These are phyloP conservation scores for Chloebia gouldiae DNA, from an alignment of 2,113 vertebrate species.

Conservation along the genomic window DNA sequence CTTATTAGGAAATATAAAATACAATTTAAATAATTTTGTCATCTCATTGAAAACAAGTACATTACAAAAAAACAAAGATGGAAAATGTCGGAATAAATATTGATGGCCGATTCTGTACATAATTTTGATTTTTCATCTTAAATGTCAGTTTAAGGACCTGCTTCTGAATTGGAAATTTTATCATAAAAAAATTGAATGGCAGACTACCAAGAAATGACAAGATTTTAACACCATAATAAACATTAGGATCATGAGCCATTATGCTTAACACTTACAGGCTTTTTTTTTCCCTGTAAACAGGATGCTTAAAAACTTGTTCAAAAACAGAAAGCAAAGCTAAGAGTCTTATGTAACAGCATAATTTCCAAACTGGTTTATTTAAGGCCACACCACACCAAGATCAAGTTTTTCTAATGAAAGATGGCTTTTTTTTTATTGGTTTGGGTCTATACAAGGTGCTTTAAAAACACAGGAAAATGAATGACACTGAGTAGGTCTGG, in stretches of 20 bases:
- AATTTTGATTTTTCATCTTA: background rate
- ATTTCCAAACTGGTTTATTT: background rate
- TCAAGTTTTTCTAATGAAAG: background rate
- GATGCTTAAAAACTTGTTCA: slow-evolving; percentile 2
- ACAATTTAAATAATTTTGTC: background rate
- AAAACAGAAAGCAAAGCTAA: slow-evolving; percentile 9
- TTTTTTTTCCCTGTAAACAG: background rate
- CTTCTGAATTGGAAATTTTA: background rate
- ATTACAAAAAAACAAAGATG: background rate
- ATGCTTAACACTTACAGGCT: background rate
- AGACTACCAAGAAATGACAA: background rate
- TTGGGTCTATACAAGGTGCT: background rate
- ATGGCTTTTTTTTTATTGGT: background rate
- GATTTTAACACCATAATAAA: slow-evolving; percentile 31
- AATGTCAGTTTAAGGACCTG: background rate
- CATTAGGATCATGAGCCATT: background rate
- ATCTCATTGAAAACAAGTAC: background rate
- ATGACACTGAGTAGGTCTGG: background rate
- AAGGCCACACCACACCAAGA: background rate
- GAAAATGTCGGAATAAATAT: background rate
- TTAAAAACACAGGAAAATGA: background rate
- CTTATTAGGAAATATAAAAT: background rate
- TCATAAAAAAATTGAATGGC: background rate
- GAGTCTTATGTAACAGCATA: background rate
- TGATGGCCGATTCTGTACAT: background rate